Percentiles rank a stretch among this genome's conserved stretches.
Conservation (phyloP, 2,797 vertebrate species). For the Urosaurus nigricauda region DNA sequence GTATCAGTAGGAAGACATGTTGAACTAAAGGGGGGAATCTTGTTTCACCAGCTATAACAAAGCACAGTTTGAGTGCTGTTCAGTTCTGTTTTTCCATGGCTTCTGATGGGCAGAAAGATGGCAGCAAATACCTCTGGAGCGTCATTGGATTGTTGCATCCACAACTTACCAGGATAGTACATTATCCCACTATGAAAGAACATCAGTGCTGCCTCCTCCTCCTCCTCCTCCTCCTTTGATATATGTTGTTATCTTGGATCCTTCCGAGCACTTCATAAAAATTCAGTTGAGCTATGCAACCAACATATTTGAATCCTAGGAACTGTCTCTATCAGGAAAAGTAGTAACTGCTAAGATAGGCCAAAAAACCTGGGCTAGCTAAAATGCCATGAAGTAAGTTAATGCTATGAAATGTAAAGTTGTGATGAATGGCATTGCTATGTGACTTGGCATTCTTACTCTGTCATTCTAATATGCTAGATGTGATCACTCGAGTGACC, state of each 20-base stretch:
- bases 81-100: no score
- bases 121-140: neutral
- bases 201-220: neutral
- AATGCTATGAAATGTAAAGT: neutral
- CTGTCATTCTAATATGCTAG: neutral
- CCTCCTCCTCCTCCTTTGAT: no score
- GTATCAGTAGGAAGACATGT: neutral
- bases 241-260: neutral
- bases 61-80: neutral
- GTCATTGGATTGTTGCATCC: neutral
- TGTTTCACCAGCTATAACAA: neutral
- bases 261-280: neutral
- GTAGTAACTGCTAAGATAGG: neutral
- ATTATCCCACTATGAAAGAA: neutral
- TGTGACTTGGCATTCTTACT: neutral
- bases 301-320: neutral
- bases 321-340: neutral
- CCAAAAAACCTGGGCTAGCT: neutral
- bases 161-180: neutral
- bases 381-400: neutral
- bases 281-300: neutral
- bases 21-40: neutral
- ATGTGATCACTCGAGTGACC: neutral
- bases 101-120: neutral
- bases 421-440: neutral